phyloP scores from a whole-genome alignment of 2,797 vertebrate genomes.

The Coilia nasus region DNA sequence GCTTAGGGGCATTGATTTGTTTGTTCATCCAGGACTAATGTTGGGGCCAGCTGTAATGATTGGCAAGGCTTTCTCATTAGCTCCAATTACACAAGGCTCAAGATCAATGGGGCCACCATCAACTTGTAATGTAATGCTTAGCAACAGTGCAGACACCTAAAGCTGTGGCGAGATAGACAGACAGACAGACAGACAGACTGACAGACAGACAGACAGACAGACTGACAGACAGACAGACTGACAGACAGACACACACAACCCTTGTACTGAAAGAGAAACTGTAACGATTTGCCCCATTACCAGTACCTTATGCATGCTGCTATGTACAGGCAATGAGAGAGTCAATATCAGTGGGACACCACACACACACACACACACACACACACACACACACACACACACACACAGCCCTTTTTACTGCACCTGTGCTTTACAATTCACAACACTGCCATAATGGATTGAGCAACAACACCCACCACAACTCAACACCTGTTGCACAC shows the following conservation, averaged over 20 bases:
- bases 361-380: not conserved
- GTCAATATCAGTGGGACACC: no score
- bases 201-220: not conserved
- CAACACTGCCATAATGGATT: no score
- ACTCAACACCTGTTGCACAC: not conserved
- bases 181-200: not conserved
- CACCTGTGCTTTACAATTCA: no score
- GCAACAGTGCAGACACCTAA: not conserved
- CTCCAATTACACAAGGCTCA: not conserved
- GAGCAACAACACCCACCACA: no score
- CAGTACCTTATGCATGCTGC: no score
- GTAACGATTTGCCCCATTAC: no score
- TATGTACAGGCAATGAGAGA: no score
- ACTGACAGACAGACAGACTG: no score
- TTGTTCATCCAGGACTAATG: slow-evolving; percentile 60
- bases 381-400: not conserved
- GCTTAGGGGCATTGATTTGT: not conserved
- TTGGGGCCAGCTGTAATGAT: slow-evolving; percentile 37
- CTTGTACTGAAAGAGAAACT: not conserved
- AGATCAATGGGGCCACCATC: not conserved
- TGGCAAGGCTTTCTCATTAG: slow-evolving; percentile 20
- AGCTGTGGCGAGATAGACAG: no score
- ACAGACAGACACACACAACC: no score
- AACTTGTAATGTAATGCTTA: not conserved
- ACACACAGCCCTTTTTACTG: no score